Conservation (phyloP, 2,113 vertebrate species). For the Emydura subglobosa region DNA sequence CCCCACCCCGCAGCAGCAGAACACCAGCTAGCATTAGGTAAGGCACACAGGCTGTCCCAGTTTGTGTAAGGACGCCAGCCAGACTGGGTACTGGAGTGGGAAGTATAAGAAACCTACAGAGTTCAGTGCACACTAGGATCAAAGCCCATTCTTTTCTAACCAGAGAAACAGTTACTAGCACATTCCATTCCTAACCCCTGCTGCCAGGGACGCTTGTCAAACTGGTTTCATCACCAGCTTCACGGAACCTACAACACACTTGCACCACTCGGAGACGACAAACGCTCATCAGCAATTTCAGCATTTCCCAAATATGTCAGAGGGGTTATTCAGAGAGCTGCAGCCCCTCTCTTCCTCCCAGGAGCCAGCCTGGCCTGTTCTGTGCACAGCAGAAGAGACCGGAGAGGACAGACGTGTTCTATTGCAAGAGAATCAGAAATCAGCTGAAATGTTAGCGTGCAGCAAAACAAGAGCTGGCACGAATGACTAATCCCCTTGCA, state of each 20-base stretch:
- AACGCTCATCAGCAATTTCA: not conserved
- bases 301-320: constrained; percentile 28
- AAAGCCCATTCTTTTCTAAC: not conserved
- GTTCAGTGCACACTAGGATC: not conserved
- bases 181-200: constrained; percentile 43
- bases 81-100: not conserved
- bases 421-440: not conserved
- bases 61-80: not conserved
- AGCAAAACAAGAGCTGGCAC: not conserved
- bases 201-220: constrained; percentile 44
- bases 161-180: constrained; percentile 31
- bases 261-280: constrained; percentile 8
- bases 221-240: constrained; percentile 52
- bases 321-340: constrained; percentile 27
- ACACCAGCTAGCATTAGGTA: not conserved
- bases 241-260: constrained; percentile 31
- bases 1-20: not conserved
- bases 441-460: constrained; percentile 20
- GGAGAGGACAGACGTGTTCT: not conserved
- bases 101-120: not conserved
- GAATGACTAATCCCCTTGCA: constrained; percentile 43
- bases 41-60: fast-evolving
- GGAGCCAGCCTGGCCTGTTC: not conserved
- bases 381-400: not conserved
- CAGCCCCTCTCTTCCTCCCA: constrained; percentile 12